Base-by-base conservation (phyloP, 2,797 vertebrate genomes). In the Sebastes oblongus region DNA sequence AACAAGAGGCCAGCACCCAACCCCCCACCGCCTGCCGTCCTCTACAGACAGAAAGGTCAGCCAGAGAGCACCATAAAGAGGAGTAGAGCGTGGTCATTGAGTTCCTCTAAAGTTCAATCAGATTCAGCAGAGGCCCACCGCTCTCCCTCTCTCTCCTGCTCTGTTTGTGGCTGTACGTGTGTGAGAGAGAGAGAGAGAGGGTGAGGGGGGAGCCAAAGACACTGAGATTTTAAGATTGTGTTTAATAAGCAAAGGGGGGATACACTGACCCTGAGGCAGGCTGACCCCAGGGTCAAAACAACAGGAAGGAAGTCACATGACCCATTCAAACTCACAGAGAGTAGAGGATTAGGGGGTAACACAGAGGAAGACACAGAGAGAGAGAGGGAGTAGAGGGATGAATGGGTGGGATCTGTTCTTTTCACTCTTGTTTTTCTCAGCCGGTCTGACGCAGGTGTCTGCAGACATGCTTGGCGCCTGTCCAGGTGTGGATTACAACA, bases 221-320 rank as follows among this genome's bases (percentile, higher is more conserved):
- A 62, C n/a, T 46, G 71, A 82, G 67, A 80, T 89, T 90, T 89
- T 88, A 71, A 88, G 85, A 88, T 88, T 80, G 78, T 79, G 79
- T 89, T 88, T 89, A 90, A 87, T 86, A 85, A 89, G 79, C 83
- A 84, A 78, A 75, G 20, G 62, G 30, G 50, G 14, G 68, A 24
- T 56, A 54, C 50, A 59, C 36, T 86, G 84, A 92, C 92, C 89
- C 86, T 77, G 78, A 90, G 83, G 86, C 83, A 82, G 64, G 70
- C 50, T 88, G 85, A 90, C 87, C 92, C 54, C 20, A 7, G 81
- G 90, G 92, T 93, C 88, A 90, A 81, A 93, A 92, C 86, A 93
- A 93, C 91, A 90, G 92, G 91, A 94, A 93, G 90, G 83, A 94
- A 93, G 86, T 94, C 90, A 91, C 89, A 88, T 92, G 91, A 86